Base-by-base conservation (phyloP, 2,797 vertebrate genomes). In the Crocodylus rhombifer region DNA sequence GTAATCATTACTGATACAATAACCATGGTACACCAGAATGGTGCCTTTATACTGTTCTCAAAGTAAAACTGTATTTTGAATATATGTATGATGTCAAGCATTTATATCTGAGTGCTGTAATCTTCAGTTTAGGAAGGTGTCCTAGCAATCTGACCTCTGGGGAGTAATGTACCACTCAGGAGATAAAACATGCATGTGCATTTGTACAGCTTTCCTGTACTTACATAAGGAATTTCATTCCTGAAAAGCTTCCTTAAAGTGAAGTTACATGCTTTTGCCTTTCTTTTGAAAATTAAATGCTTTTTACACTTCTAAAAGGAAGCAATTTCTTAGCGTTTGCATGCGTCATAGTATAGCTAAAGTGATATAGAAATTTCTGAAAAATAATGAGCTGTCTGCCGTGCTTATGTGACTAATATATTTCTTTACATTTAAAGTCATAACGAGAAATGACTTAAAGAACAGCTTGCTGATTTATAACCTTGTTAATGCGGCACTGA, bases 371-470 rank as follows among this genome's bases (percentile, higher is more conserved):
- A 91, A 9, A 16, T 42, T 81, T 36, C 69, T 71, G 73, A 79
- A 89, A 82, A 94, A 62, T 58, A 93, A 69, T 10, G 36, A 12
- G 58, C n/a, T 87, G 62, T 84, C 79, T 83, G 42, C 25, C 77
- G 80, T 77, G 25, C n/a, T 76, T 36, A 77, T 2, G 20, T 87
- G 69, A 88, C 56, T 87, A 82, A 82, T 91, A 36, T 8, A 30
- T 83, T 89, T 75, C 17, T 88, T 95, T 83, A 58, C 51, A 30
- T 87, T 88, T 84, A 79, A 92, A 94, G 78, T 61, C n/a, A 74
- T 20, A 65, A 17, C 75, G 4, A 83, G 80, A 90, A 92, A 76
- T 23, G 0, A 51, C 16, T 88, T 79, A n/a, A 83, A 83, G 75
- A 75, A 4, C 28, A 77, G 15, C 25, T 57, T 80, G 30, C 75